Evolutionary conservation across 2,113 vertebrate genomes (phyloP).

Genomic region (Phyllostomus discolor): DNA sequence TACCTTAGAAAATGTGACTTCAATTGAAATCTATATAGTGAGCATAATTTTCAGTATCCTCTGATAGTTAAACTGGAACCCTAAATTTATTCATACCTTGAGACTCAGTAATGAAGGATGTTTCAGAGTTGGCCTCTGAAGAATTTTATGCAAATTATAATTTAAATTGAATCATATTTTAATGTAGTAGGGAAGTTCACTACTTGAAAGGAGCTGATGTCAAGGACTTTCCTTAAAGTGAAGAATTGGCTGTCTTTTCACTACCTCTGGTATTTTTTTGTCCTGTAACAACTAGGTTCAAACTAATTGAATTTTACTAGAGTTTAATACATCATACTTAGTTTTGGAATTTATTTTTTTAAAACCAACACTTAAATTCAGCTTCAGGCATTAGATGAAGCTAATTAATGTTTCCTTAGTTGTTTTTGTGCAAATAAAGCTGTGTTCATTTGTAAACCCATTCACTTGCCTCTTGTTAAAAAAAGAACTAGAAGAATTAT

Average conservation of each 20-base stretch:
- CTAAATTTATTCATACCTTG: not conserved
- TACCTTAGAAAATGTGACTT: not conserved
- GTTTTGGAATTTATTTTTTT: not conserved
- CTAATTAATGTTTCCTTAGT: not conserved
- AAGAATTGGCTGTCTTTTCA: not conserved
- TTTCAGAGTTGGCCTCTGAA: not conserved
- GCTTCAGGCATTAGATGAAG: not conserved
- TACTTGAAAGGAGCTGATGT: not conserved
- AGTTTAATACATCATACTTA: not conserved
- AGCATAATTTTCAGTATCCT: not conserved
- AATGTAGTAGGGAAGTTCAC: not conserved
- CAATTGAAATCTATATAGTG: not conserved
- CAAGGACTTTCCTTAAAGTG: not conserved
- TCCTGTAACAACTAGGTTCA: not conserved
- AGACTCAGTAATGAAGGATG: not conserved
- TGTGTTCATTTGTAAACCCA: not conserved
- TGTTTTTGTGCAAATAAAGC: not conserved
- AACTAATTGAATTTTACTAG: not conserved
- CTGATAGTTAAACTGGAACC: not conserved
- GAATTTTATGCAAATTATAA: not conserved
- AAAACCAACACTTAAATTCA: not conserved
- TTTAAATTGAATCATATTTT: conserved; percentile 15
- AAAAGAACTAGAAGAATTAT: not conserved
- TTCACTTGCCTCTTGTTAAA: not conserved
- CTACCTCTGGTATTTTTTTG: not conserved